Percentiles rank a stretch among this genome's conserved stretches.
Conservation (phyloP, 2,797 vertebrate species). For the Mormyrus proboscirostris region DNA sequence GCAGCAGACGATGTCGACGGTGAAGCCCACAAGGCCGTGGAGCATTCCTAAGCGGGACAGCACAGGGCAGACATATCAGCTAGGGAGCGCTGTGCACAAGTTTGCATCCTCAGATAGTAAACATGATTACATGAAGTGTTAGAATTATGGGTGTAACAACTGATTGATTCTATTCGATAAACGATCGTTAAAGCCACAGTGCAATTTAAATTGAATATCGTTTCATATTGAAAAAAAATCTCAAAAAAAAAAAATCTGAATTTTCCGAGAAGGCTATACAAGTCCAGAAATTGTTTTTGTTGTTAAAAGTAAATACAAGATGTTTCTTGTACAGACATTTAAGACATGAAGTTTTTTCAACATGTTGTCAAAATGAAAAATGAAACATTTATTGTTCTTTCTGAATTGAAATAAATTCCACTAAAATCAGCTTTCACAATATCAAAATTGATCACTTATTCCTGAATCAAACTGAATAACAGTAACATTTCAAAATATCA, state of each 20-base stretch:
- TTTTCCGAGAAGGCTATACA: background rate
- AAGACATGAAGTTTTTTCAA: background rate
- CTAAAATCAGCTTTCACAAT: background rate
- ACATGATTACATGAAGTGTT: background rate
- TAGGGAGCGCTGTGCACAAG: background rate
- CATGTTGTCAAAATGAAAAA: background rate
- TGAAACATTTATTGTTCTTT: background rate
- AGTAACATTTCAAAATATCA: background rate
- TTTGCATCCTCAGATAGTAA: background rate
- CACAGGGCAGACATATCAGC: background rate
- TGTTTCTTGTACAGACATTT: background rate
- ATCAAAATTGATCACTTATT: background rate
- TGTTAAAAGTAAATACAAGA: background rate
- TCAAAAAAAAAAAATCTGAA: background rate
- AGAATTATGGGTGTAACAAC: background rate
- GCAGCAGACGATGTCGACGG: conserved; percentile 86
- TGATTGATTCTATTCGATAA: background rate
- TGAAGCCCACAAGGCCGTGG: conserved; percentile 80
- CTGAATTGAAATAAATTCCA: background rate
- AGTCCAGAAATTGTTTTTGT: background rate
- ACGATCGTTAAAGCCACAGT: background rate
- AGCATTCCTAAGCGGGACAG: conserved; percentile 73
- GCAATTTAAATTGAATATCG: background rate
- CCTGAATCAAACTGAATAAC: background rate
- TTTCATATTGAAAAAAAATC: background rate